phyloP scores from a whole-genome alignment of 2,113 vertebrate genomes.

The Stigmatopora argus region DNA sequence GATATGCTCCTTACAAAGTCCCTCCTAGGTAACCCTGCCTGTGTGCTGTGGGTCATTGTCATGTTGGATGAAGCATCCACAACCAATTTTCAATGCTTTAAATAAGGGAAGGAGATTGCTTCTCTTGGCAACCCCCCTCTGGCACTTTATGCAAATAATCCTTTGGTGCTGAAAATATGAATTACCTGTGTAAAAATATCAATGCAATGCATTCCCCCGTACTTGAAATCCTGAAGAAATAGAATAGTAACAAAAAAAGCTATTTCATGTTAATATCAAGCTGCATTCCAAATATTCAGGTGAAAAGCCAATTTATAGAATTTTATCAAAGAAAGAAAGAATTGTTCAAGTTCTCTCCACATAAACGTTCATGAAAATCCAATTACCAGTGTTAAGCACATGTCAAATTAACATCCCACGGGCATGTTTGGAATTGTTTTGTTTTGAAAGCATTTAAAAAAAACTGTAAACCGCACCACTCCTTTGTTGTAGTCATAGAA shows the following conservation, averaged over 20 bases:
- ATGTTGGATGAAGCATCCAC: no score
- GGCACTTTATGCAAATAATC: no score
- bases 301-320: constrained; percentile 14
- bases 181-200: no score
- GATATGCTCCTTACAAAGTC: no score
- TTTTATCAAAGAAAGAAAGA: constrained; percentile 11
- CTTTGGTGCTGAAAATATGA: no score
- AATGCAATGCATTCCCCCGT: no score
- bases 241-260: neutral
- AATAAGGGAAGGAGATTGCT: no score
- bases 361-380: neutral
- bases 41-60: no score
- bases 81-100: no score
- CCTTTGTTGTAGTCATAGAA: constrained; percentile 54
- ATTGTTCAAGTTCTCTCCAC: neutral
- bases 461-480: constrained; percentile 51
- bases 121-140: no score
- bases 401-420: neutral
- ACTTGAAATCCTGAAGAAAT: no score
- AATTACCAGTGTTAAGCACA: neutral
- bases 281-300: constrained; percentile 16
- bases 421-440: neutral
- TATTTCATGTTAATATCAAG: neutral
- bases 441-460: constrained; percentile 25
- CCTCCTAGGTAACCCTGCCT: no score